These are phyloP conservation scores for Theonella swinhoei DNA, from an alignment of 37 sponge, comb jelly and placozoan species.

Conservation along the genomic window DNA sequence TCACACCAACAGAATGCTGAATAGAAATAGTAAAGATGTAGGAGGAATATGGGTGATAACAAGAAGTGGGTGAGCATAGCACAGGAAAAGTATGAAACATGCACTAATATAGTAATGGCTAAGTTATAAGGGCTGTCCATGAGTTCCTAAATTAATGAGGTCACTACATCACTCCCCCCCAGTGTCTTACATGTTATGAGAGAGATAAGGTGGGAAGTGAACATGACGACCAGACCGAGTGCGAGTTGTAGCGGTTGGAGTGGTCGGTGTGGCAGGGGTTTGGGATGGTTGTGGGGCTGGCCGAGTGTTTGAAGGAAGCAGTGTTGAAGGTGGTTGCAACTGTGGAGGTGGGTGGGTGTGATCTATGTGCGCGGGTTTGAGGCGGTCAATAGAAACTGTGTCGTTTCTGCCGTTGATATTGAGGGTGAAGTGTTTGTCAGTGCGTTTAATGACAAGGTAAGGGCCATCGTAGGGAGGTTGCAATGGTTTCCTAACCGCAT, in stretches of 20 bases:
- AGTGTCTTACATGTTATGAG: not conserved
- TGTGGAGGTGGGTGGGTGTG: not conserved
- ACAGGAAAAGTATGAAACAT: too few relatives aligned
- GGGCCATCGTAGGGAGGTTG: conserved; percentile 74
- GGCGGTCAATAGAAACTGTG: conserved; percentile 66
- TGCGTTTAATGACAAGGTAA: conserved; percentile 36
- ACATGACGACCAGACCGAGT: conserved; percentile 32
- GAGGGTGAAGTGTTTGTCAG: conserved; percentile 64
- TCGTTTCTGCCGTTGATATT: conserved; percentile 39
- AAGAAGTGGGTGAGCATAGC: too few relatives aligned
- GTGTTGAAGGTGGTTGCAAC: not conserved
- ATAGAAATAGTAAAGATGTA: too few relatives aligned
- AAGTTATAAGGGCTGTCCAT: too few relatives aligned
- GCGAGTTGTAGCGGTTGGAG: not conserved
- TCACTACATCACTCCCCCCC: too few relatives aligned
- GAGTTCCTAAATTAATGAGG: too few relatives aligned
- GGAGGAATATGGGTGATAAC: too few relatives aligned
- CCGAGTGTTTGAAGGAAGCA: not conserved
- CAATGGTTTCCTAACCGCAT: conserved; percentile 60
- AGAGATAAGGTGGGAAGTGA: too few relatives aligned
- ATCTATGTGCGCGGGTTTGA: conserved; percentile 60
- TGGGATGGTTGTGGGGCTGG: not conserved
- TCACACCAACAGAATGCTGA: too few relatives aligned
- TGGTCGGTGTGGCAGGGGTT: too few relatives aligned
- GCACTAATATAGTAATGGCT: too few relatives aligned